These are phyloP conservation scores for Paramuricea clavata DNA, from an alignment of 92 coral and sea anemone species.

Conservation along the genomic window DNA sequence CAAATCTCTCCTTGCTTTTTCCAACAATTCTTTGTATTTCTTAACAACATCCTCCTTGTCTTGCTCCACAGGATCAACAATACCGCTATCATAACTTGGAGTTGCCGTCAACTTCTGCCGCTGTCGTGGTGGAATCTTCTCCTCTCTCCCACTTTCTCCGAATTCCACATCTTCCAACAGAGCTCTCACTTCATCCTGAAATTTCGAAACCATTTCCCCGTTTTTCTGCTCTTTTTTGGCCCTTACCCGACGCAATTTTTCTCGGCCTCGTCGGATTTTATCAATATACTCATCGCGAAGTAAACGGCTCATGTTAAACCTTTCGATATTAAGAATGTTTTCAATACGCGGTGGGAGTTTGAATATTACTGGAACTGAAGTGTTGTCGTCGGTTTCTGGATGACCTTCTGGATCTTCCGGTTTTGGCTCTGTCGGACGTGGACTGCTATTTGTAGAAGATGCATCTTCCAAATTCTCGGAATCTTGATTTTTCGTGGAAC, in stretches of 20 bases:
- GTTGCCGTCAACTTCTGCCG: conserved; percentile 2
- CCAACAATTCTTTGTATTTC: conserved; percentile 43
- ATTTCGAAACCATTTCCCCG: conserved; percentile 26
- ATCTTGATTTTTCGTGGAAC: neutral
- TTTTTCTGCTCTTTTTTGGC: neutral
- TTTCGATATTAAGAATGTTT: conserved; percentile 74
- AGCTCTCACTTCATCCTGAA: conserved; percentile 12
- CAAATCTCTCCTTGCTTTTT: conserved; percentile 37
- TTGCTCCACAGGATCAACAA: neutral
- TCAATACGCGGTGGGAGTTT: conserved; percentile 10
- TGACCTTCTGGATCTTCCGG: neutral
- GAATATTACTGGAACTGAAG: conserved; percentile 1
- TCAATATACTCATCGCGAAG: conserved; percentile 90
- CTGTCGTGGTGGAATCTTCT: neutral
- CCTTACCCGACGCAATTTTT: neutral
- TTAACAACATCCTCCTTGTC: conserved; percentile 37
- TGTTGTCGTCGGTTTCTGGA: neutral
- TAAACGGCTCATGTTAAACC: conserved; percentile 86
- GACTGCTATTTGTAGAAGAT: conserved; percentile 6
- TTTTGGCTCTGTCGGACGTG: neutral
- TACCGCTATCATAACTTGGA: conserved; percentile 43
- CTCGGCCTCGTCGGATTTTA: conserved; percentile 32
- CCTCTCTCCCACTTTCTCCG: neutral
- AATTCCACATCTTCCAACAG: conserved; percentile 13
- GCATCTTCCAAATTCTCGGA: neutral